Evolutionary conservation across 1,140 invertebrate genomes (phyloP), one percentile per base, ranked within the genome.

Genomic region (Meloidogyne floridensis): DNA sequence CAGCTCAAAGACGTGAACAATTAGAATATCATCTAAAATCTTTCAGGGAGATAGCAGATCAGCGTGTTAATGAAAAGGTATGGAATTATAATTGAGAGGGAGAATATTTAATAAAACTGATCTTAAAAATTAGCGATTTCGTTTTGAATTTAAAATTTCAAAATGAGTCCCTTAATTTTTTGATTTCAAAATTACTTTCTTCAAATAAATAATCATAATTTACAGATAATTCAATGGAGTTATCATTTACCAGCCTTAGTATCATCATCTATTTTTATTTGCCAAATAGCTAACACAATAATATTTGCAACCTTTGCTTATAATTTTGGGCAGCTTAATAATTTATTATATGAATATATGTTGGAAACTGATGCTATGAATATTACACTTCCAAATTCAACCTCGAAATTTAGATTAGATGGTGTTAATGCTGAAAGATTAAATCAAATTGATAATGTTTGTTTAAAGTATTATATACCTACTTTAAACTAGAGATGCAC

Each of bases 41-140:
- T 32, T 87, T 87, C 80, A 87, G 87, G 11, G 86, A 87, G 75
- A 85, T 87, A 70, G 87, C 87, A 13, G 86, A 87, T 53, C 72
- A 87, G n/a, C 42, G 84, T n/a, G 71, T 88, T 7, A 20, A 72
- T 10, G 85, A 86, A 77, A 88, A 86, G 80, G 85, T 88, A 20
- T n/a, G n/a, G n/a, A n/a, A n/a, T n/a, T n/a, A n/a, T n/a, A n/a
- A n/a, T n/a, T n/a, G n/a, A n/a, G n/a, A n/a, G n/a, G n/a, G n/a
- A n/a, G n/a, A n/a, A n/a, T n/a, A n/a, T n/a, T n/a, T n/a, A n/a
- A n/a, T n/a, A n/a, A n/a, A n/a, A n/a, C n/a, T n/a, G n/a, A n/a
- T n/a, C n/a, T n/a, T n/a, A n/a, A n/a, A n/a, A n/a, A n/a, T n/a
- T n/a, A n/a, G n/a, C n/a, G n/a, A n/a, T n/a, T n/a, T n/a, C n/a